These are phyloP conservation scores for Polypedilum pembai DNA, from an alignment of 1,140 invertebrate species.

Conservation along the genomic window DNA sequence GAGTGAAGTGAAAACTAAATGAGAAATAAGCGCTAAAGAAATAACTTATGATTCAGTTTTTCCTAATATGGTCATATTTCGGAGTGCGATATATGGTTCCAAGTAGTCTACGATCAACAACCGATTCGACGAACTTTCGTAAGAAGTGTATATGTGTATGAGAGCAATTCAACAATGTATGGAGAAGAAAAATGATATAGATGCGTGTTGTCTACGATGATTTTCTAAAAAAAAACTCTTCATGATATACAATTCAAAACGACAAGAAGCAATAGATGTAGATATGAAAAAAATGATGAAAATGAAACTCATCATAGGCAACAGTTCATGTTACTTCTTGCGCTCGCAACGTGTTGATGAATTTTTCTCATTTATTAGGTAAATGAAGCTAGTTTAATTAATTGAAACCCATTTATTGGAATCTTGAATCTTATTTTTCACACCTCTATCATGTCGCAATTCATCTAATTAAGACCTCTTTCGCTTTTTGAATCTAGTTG, in stretches of 20 bases:
- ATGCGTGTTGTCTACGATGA: background rate
- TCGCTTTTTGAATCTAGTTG: background rate
- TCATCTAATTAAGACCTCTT: background rate
- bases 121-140: background rate
- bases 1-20: background rate
- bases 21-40: background rate
- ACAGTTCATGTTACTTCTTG: too few relatives aligned
- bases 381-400: too few relatives aligned
- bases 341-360: too few relatives aligned
- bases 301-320: background rate
- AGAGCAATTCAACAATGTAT: background rate
- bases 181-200: background rate
- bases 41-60: background rate
- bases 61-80: conserved; percentile 21
- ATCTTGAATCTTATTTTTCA: background rate
- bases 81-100: background rate
- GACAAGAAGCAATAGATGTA: background rate
- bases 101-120: conserved; percentile 17
- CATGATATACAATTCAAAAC: background rate
- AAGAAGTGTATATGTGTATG: background rate
- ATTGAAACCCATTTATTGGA: too few relatives aligned
- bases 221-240: background rate
- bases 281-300: background rate
- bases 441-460: background rate
- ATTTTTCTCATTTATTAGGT: too few relatives aligned